Base-by-base conservation (phyloP, 2,888 invertebrate species). In the Chrysomela aeneicollis region DNA sequence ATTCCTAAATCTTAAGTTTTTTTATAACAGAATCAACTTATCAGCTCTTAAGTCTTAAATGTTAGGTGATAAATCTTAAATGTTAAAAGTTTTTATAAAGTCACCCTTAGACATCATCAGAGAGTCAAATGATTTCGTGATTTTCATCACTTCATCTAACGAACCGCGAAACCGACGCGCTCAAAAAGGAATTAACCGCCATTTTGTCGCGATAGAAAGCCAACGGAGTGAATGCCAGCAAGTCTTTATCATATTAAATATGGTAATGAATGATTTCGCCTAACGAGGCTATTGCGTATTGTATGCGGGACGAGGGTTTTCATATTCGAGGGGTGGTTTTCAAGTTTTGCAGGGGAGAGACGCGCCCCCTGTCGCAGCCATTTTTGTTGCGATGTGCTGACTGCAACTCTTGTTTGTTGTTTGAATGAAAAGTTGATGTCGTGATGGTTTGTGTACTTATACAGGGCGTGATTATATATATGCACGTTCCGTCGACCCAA, bases 171-270 rank as follows among this genome's bases (percentile, higher is more conserved):
- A 74, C 76, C 70, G 74, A 75, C 75, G 74, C 74, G 68, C 71
- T 70, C 70, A 74, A 76, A 76, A 79, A 66, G 74, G 74, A 76
- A 77, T 79, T 79, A 79, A 78, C 79, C 78, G 78, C 79, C 80
- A 80, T 80, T 79, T 80, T 79, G 74, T 70, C 67, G 66, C 68
- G 50, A 65, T 75, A 78, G 78, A 79, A 78, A 76, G 76, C 49
- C 70, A 69, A 70, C 72, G 67, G 71, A 70, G 71, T 71, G 72
- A 73, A 74, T 73, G 74, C 73, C 73, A 73, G 74, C 72, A 74
- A 75, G 73, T 75, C 76, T 78, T 78, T 77, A 77, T 78, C 74
- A 75, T 78, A 78, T 79, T 77, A 79, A 78, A 78, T 74, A 78
- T 79, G 79, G 78, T 78, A 77, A 78, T 79, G 42, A 42, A 42